Evolutionary conservation across 64 coral and sea anemone species (phyloP).

Genomic region (Actinia tenebrosa): DNA sequence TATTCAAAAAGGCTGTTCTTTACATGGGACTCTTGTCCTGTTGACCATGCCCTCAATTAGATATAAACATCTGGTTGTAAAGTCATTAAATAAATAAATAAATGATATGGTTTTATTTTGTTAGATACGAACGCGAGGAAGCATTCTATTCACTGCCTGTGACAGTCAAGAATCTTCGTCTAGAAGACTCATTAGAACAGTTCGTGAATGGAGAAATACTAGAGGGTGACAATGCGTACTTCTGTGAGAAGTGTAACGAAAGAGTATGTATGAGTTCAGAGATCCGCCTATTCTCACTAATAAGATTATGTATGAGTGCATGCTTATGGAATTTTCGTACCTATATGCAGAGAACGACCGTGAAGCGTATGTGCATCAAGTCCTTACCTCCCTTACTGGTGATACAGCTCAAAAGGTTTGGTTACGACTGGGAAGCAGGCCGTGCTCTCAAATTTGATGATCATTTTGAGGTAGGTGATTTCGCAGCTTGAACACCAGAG

Average conservation of each 20-base stretch:
- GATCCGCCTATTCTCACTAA: too few species aligned
- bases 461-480: constrained; percentile 70
- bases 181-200: constrained; percentile 85
- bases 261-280: constrained; percentile 35
- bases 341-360: constrained; percentile 71
- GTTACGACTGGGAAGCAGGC: constrained; percentile 92
- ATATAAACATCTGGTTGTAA: too few species aligned
- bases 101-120: background rate
- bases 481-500: too few species aligned
- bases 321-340: background rate
- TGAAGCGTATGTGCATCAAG: constrained; percentile 96
- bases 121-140: constrained; percentile 82
- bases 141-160: constrained; percentile 79
- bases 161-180: constrained; percentile 61
- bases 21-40: too few species aligned
- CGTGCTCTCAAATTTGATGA: constrained; percentile 89
- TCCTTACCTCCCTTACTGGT: constrained; percentile 75
- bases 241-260: constrained; percentile 93
- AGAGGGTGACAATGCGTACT: constrained; percentile 93
- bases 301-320: too few species aligned
- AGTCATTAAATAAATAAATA: too few species aligned
- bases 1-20: too few species aligned
- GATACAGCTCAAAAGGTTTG: constrained; percentile 91
- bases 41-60: too few species aligned
- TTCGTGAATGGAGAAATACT: constrained; percentile 94